phyloP scores from a whole-genome alignment of 2,888 invertebrate genomes.

The Callyntrura guangdongensis region DNA sequence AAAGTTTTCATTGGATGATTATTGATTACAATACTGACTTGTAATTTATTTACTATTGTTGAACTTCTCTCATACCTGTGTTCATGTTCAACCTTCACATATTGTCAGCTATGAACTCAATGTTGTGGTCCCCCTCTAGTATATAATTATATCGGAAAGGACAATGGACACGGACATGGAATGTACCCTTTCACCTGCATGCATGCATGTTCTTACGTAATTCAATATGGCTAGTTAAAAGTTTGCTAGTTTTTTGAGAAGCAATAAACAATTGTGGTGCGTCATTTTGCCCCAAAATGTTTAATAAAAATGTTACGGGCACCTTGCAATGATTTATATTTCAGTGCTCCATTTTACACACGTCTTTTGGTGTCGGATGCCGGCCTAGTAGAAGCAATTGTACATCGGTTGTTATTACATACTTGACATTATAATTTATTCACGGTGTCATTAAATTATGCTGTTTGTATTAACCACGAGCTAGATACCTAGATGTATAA shows the following conservation, averaged over 20 bases:
- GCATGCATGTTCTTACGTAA: background rate
- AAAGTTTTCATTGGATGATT: slow-evolving; percentile 6
- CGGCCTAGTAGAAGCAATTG: slow-evolving; percentile 21
- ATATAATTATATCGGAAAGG: slow-evolving; percentile 25
- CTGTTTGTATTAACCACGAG: slow-evolving; percentile 57
- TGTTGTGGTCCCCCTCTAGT: slow-evolving; percentile 22
- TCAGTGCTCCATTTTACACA: background rate
- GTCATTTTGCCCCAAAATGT: slow-evolving; percentile 45
- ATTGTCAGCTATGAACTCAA: slow-evolving; percentile 29
- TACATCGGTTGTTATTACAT: background rate
- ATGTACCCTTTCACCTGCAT: slow-evolving; percentile 63
- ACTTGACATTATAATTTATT: slow-evolving; percentile 44
- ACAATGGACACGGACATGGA: slow-evolving; percentile 27
- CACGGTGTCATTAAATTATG: slow-evolving; percentile 62
- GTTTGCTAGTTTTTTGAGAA: slow-evolving; percentile 20
- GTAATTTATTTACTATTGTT: background rate
- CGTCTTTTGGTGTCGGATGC: slow-evolving; percentile 43
- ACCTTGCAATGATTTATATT: slow-evolving; percentile 19
- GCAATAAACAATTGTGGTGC: slow-evolving; percentile 6
- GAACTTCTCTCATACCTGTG: background rate
- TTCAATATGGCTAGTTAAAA: background rate
- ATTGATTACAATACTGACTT: background rate
- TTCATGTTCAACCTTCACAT: slow-evolving; percentile 17
- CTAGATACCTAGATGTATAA: slow-evolving; percentile 3
- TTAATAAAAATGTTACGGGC: slow-evolving; percentile 38